Evolutionary conservation across 2,797 vertebrate genomes (phyloP).

Genomic region (Anguilla anguilla): DNA sequence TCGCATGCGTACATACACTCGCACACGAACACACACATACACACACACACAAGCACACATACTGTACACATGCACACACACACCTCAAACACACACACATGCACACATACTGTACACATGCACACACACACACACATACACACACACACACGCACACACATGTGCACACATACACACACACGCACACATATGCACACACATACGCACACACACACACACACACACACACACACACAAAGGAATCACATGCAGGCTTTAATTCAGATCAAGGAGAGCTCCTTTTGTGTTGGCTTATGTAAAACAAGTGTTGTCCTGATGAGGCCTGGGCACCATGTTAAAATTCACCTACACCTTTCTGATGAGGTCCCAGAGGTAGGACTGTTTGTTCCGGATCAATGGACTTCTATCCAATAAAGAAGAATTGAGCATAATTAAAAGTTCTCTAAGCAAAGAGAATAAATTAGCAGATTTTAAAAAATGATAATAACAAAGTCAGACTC

Average conservation of each 20-base stretch:
- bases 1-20: background rate
- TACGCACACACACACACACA: constrained; percentile 69
- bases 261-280: background rate
- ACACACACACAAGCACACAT: background rate
- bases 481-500: background rate
- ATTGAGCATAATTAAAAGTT: constrained; percentile 34
- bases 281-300: constrained; percentile 21
- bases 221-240: constrained; percentile 5
- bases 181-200: constrained; percentile 39
- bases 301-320: constrained; percentile 67
- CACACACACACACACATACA: background rate
- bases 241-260: constrained; percentile 13
- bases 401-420: constrained; percentile 40
- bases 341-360: constrained; percentile 74
- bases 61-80: background rate
- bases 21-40: background rate
- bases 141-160: constrained; percentile 56
- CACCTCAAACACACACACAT: background rate
- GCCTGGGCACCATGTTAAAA: constrained; percentile 72
- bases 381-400: constrained; percentile 80
- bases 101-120: too few relatives aligned
- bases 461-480: background rate
- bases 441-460: constrained; percentile 22
- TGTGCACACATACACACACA: constrained; percentile 71
- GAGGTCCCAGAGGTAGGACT: constrained; percentile 75